Percentiles rank a stretch among this genome's conserved stretches.
These are phyloP conservation scores for Centropus bengalensis DNA, from an alignment of 2,113 vertebrate genomes.

Conservation along the genomic window DNA sequence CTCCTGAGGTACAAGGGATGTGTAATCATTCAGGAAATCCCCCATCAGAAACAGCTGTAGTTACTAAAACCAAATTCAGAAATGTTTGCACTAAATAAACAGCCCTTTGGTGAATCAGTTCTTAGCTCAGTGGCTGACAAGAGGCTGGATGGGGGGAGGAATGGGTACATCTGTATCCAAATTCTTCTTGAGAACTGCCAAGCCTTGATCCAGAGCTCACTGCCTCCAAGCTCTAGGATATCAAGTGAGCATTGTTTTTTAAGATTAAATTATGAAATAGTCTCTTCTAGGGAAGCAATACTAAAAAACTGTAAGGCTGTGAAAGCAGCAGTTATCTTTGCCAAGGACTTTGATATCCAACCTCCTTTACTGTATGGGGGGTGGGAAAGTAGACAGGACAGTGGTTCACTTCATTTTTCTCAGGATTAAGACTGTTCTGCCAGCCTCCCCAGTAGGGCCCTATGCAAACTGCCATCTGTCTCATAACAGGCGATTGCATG, in stretches of 20 bases:
- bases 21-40: accelerated
- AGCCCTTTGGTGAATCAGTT: background rate
- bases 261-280: background rate
- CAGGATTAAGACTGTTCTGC: background rate
- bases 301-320: background rate
- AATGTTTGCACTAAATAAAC: background rate
- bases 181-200: background rate
- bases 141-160: background rate
- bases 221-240: background rate
- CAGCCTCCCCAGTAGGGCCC: background rate
- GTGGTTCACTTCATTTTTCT: background rate
- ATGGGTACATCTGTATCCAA: background rate
- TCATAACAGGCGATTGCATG: background rate
- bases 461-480: background rate
- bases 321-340: background rate
- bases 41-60: background rate
- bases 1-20: background rate
- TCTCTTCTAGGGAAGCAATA: background rate
- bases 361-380: background rate
- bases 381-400: background rate
- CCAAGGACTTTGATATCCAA: background rate
- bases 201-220: background rate
- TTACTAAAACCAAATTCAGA: background rate
- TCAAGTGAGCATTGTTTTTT: background rate
- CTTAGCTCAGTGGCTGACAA: background rate